Conservation (phyloP, 2,888 invertebrate genomes). For the Thelaira solivaga region DNA sequence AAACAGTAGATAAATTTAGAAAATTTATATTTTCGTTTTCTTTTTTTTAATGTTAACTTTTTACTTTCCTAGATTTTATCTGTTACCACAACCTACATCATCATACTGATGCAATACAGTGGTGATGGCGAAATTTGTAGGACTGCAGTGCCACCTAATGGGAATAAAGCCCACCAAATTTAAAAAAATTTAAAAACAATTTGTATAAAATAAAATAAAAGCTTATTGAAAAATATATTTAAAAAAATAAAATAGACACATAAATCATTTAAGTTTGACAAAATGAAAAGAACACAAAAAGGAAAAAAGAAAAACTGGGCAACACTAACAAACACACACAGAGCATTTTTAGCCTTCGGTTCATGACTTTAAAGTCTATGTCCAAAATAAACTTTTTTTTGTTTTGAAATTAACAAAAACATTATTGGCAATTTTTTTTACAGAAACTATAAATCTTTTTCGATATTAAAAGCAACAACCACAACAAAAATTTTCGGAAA, state of each 20-base stretch:
- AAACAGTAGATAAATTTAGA: not conserved
- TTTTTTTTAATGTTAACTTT: slow-evolving; percentile 36
- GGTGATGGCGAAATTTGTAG: slow-evolving; percentile 43
- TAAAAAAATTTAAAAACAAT: not conserved
- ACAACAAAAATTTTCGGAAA: not conserved
- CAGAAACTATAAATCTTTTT: slow-evolving; percentile 58
- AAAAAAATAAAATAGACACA: not conserved
- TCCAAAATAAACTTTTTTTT: slow-evolving; percentile 45
- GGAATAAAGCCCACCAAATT: not conserved
- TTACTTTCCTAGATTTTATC: slow-evolving; percentile 46
- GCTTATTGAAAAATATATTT: slow-evolving; percentile 7
- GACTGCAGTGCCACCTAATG: not conserved
- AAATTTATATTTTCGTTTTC: not conserved
- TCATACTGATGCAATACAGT: slow-evolving; percentile 62
- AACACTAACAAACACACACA: not conserved
- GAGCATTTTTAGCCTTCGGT: not conserved
- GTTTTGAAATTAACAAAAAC: slow-evolving; percentile 59
- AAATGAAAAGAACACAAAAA: no score
- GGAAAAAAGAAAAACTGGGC: not conserved
- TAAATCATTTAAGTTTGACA: slow-evolving; percentile 19
- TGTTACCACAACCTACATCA: slow-evolving; percentile 60
- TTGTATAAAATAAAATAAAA: not conserved
- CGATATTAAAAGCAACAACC: not conserved
- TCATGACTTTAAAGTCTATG: slow-evolving; percentile 8
- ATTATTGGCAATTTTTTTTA: slow-evolving; percentile 61